Percentiles rank a stretch among this genome's conserved stretches.
Conservation (phyloP, 1,140 invertebrate species). For the Agrypnia vestita region DNA sequence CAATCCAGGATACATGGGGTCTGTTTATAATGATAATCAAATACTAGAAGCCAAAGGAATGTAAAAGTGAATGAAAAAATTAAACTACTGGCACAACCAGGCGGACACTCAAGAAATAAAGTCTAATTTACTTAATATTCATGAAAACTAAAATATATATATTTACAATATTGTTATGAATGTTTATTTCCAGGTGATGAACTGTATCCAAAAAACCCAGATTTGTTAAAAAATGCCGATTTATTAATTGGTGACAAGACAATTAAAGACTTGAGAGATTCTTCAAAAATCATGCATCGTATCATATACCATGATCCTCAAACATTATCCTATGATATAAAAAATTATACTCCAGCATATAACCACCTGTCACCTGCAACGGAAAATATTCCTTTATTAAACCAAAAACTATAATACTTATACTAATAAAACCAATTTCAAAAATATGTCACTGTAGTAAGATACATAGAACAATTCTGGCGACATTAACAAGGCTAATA, state of each 20-base stretch:
- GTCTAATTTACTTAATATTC: too few species aligned
- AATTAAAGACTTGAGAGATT: slow-evolving; percentile 61
- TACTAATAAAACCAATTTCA: too few species aligned
- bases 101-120: too few species aligned
- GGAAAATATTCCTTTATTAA: slow-evolving; percentile 25
- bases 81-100: too few species aligned
- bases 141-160: too few species aligned
- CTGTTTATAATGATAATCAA: too few species aligned
- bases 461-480: too few species aligned
- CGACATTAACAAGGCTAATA: too few species aligned
- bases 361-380: slow-evolving; percentile 40
- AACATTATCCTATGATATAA: slow-evolving; percentile 25
- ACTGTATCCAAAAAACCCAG: slow-evolving; percentile 64
- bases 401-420: slow-evolving; percentile 21
- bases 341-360: slow-evolving; percentile 49
- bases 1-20: too few species aligned
- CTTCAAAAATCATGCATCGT: slow-evolving; percentile 63
- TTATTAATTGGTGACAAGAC: slow-evolving; percentile 59
- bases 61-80: too few species aligned
- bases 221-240: slow-evolving; percentile 57
- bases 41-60: too few species aligned
- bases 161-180: neutral
- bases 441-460: too few species aligned
- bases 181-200: slow-evolving; percentile 63
- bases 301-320: slow-evolving; percentile 41